Percentiles rank a stretch among this genome's conserved stretches.
phyloP scores from a whole-genome alignment of 2,113 vertebrate genomes.

The Caretta caretta region DNA sequence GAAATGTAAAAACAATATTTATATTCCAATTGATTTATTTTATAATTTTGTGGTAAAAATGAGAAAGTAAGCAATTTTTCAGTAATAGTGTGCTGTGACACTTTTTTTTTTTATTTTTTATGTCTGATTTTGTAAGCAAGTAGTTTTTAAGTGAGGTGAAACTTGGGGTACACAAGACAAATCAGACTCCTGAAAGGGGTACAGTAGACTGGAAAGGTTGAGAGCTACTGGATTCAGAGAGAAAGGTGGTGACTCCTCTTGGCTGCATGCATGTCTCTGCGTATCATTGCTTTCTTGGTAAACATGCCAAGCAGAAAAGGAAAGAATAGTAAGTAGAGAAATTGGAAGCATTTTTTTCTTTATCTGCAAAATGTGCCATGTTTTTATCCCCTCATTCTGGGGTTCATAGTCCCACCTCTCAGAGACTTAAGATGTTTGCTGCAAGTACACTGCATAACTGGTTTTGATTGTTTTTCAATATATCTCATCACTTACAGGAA shows the following conservation, averaged over 20 bases:
- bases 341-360: not conserved
- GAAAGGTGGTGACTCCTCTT: constrained; percentile 31
- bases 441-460: constrained; percentile 9
- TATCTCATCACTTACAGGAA: constrained; percentile 53
- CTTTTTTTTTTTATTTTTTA: too few relatives aligned
- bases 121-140: too few relatives aligned
- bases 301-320: not conserved
- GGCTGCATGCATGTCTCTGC: not conserved
- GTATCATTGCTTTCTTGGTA: not conserved
- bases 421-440: not conserved
- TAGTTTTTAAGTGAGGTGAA: too few relatives aligned
- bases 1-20: too few relatives aligned
- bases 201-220: too few relatives aligned
- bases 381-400: not conserved
- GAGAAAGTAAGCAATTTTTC: too few relatives aligned
- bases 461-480: constrained; percentile 31
- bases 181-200: too few relatives aligned
- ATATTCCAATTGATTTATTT: too few relatives aligned
- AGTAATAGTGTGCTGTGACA: too few relatives aligned
- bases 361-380: not conserved
- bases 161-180: too few relatives aligned
- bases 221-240: not conserved
- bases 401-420: constrained; percentile 9
- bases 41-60: too few relatives aligned
- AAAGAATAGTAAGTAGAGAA: not conserved